Conservation (phyloP, 2,888 invertebrate species). For the Hirtodrosophila histrioides region DNA sequence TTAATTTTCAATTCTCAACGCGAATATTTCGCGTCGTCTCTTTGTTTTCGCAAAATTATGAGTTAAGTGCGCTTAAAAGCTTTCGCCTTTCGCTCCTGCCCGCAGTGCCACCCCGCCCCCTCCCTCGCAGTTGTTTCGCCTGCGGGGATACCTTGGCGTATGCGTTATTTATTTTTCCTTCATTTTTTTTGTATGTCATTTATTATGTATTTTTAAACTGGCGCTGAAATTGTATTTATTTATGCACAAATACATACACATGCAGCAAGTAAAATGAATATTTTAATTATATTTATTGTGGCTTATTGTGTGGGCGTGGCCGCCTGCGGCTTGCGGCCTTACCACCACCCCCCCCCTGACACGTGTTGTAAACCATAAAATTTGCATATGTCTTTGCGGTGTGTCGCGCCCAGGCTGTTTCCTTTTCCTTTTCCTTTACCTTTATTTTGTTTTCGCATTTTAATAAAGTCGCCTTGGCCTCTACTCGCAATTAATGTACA, state of each 20-base stretch:
- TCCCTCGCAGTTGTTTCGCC: not conserved
- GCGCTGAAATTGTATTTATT: conserved; percentile 68
- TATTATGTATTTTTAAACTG: conserved; percentile 53
- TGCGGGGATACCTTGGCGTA: conserved; percentile 41
- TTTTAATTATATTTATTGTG: conserved; percentile 69
- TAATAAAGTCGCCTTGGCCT: conserved; percentile 58
- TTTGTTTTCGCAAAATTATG: conserved; percentile 57
- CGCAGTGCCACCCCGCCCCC: not conserved
- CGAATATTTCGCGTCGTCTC: conserved; percentile 31
- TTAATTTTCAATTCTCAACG: conserved; percentile 74
- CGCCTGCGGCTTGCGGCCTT: conserved; percentile 13
- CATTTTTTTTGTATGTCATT: conserved; percentile 46
- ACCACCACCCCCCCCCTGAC: conserved; percentile 33
- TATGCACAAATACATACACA: conserved; percentile 64
- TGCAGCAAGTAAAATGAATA: conserved; percentile 65
- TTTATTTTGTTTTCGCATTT: conserved; percentile 35
- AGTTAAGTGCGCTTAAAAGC: conserved; percentile 81
- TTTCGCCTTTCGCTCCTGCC: conserved; percentile 53
- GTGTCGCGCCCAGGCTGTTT: conserved; percentile 7
- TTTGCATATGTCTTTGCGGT: conserved; percentile 60
- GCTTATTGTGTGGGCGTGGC: conserved; percentile 33
- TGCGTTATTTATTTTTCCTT: conserved; percentile 60
- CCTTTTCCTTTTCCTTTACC: not conserved
- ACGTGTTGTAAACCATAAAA: conserved; percentile 66
- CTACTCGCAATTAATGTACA: conserved; percentile 62